phyloP scores from a whole-genome alignment of 2,113 vertebrate species.

The Carollia perspicillata region DNA sequence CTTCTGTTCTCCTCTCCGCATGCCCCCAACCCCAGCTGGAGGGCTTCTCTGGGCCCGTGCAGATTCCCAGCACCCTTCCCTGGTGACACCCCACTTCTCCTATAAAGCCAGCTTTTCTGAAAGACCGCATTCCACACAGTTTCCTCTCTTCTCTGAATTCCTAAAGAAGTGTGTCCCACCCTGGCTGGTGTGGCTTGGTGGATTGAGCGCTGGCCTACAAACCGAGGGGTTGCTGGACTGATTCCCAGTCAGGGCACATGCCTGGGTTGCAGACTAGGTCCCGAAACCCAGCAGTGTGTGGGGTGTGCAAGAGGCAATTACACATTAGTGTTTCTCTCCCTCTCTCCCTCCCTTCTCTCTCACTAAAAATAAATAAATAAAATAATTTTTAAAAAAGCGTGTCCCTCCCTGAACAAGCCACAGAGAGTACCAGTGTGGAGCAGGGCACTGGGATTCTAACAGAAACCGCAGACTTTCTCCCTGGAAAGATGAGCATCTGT shows the following conservation, averaged over 20 bases:
- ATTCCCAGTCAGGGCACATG: no score
- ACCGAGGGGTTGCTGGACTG: no score
- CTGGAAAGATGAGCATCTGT: background rate
- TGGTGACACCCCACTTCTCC: background rate
- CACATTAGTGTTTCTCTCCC: no score
- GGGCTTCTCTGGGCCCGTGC: background rate
- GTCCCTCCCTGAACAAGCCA: background rate
- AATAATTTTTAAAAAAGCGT: background rate
- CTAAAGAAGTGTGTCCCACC: background rate
- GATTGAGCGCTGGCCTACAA: no score
- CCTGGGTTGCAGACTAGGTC: no score
- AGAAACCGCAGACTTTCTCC: background rate
- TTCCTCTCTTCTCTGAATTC: background rate
- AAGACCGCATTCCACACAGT: background rate
- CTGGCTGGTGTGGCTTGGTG: no score
- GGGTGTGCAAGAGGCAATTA: no score
- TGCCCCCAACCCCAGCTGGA: background rate
- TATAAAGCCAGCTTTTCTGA: no score
- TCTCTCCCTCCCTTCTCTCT: no score
- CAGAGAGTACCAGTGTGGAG: background rate
- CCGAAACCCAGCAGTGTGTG: no score
- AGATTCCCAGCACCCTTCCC: background rate
- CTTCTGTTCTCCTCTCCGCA: background rate
- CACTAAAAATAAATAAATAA: no score
- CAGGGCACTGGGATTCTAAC: background rate